Evolutionary conservation across 2,888 invertebrate genomes (phyloP).

Genomic region (Polyploca ridens): DNA sequence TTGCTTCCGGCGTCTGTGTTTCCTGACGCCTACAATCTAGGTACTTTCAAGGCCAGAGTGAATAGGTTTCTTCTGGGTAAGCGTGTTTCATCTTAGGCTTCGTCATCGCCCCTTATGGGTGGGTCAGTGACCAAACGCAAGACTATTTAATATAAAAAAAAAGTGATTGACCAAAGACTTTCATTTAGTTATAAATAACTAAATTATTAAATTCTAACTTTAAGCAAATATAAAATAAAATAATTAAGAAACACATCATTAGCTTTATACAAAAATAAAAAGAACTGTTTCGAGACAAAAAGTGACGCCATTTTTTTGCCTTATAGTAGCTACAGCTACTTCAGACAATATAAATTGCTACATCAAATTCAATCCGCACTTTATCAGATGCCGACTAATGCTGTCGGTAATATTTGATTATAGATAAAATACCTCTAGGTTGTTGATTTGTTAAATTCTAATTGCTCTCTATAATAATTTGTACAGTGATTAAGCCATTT

Average conservation of each 20-base stretch:
- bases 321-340: slow-evolving; percentile 18
- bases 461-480: slow-evolving; percentile 41
- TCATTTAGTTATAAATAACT: too few relatives aligned
- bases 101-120: too few relatives aligned
- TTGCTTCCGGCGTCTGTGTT: too few relatives aligned
- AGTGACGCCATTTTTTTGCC: background rate
- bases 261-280: background rate
- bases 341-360: slow-evolving; percentile 33
- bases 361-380: slow-evolving; percentile 40
- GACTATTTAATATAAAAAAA: too few relatives aligned
- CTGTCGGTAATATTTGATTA: slow-evolving; percentile 18
- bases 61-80: too few relatives aligned
- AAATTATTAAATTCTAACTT: too few relatives aligned
- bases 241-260: background rate
- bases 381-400: slow-evolving; percentile 40
- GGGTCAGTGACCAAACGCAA: too few relatives aligned
- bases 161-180: too few relatives aligned
- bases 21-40: too few relatives aligned
- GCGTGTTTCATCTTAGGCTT: too few relatives aligned
- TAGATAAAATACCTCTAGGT: slow-evolving; percentile 26
- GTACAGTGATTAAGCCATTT: slow-evolving; percentile 5
- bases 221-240: too few relatives aligned
- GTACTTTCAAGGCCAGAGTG: too few relatives aligned
- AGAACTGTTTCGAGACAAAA: background rate
- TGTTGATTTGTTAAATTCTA: slow-evolving; percentile 49